Evolutionary conservation across 1,140 invertebrate species (phyloP).

Genomic region (Drosophila bifasciata): DNA sequence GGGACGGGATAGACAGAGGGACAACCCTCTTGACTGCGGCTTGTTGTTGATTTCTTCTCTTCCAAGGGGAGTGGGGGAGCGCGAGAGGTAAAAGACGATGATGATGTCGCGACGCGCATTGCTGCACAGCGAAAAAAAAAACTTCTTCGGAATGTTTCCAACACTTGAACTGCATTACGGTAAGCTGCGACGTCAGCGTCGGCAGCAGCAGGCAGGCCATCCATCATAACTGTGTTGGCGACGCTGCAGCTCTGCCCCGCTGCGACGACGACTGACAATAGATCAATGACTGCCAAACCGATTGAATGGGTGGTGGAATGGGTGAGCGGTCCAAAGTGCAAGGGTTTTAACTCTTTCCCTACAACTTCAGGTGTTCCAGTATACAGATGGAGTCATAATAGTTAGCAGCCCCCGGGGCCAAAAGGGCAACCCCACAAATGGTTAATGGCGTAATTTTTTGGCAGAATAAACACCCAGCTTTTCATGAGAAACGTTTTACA

Average conservation of each 20-base stretch:
- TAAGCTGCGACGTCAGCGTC: constrained; percentile 60
- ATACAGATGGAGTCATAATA: neutral
- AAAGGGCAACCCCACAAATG: too few relatives aligned
- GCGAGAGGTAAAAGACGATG: constrained; percentile 3
- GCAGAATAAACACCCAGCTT: too few relatives aligned
- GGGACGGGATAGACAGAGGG: neutral
- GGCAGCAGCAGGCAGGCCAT: constrained; percentile 7
- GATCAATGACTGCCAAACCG: constrained; percentile 49
- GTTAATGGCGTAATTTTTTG: too few relatives aligned
- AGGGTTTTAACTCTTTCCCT: neutral
- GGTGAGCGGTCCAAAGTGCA: constrained; percentile 20
- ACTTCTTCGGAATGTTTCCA: constrained; percentile 73
- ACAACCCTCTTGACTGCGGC: constrained; percentile 58
- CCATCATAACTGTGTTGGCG: constrained; percentile 33
- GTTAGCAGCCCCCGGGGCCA: too few relatives aligned
- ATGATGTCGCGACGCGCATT: constrained; percentile 47
- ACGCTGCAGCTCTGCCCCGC: constrained; percentile 9
- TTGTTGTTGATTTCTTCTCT: constrained; percentile 59
- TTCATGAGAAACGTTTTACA: too few relatives aligned
- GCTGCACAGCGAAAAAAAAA: constrained; percentile 49
- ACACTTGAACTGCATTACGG: constrained; percentile 79
- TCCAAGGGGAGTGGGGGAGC: neutral
- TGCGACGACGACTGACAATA: constrained; percentile 23
- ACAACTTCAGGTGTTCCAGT: neutral
- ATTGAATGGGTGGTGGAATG: neutral